Evolutionary conservation across 2,797 vertebrate genomes (phyloP).

Genomic region (Crenuchus spilurus): DNA sequence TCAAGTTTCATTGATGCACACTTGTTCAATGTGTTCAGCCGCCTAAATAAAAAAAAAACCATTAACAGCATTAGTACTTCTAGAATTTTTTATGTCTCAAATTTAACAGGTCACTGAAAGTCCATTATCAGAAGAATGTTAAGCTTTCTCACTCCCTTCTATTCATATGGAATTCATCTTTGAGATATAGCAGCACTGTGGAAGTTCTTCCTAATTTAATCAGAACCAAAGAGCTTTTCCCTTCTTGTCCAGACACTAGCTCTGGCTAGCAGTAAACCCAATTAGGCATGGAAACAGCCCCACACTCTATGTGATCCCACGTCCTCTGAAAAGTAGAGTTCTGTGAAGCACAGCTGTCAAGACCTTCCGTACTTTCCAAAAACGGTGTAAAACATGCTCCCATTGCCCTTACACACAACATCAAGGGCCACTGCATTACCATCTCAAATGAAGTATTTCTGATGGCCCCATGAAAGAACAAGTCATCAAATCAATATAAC

Average conservation of each 20-base stretch:
- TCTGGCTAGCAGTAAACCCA: conserved; percentile 54
- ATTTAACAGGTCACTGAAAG: no score
- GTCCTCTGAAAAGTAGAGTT: conserved; percentile 54
- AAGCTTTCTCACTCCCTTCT: no score
- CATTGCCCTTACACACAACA: no score
- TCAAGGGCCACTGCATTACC: neutral
- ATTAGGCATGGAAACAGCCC: conserved; percentile 64
- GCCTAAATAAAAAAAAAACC: conserved; percentile 77
- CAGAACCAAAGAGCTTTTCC: conserved; percentile 20
- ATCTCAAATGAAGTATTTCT: neutral
- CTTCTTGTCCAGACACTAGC: conserved; percentile 20
- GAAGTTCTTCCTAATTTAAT: conserved; percentile 19
- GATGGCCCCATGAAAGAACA: neutral
- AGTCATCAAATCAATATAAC: no score
- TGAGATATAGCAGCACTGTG: no score
- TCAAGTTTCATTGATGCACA: conserved; percentile 99
- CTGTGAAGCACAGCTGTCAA: conserved; percentile 28
- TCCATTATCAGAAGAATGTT: no score
- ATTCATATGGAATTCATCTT: neutral
- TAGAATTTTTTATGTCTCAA: no score
- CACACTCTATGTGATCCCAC: conserved; percentile 56
- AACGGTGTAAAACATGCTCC: no score
- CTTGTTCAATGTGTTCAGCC: conserved; percentile 97
- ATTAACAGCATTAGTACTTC: no score
- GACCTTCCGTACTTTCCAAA: no score